Evolutionary conservation across 1,140 invertebrate genomes (phyloP), one percentile per base, ranked within the genome.

Genomic region (Idris sp.): DNA sequence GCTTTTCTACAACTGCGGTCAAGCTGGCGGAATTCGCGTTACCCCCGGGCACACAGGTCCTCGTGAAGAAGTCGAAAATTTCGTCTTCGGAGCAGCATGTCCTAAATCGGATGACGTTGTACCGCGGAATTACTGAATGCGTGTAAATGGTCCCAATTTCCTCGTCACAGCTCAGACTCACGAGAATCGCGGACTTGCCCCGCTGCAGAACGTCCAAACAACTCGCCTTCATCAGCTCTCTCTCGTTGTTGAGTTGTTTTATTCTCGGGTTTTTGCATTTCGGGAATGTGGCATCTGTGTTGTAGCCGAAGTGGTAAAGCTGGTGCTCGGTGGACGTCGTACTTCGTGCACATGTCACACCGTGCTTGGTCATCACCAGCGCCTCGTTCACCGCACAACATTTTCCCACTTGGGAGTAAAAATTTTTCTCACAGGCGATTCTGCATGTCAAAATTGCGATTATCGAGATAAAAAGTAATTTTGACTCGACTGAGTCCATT

Each of bases 61-160:
- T 62, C 8, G 8, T 62, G 0, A 26, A 10, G 11, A 15, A 72
- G 18, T 72, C 51, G n/a, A 62, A 72, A 40, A 19, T 13, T 15
- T 62, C 48, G 8, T 62, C 43, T 1, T 35, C 18, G 7, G 35
- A 8, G 10, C 68, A 72, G 26, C 68, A 72, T 7, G 68, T 72
- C n/a, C 68, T 31, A 9, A 72, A n/a, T 43, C 43, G 14, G 28
- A 41, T 19, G 5, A 71, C 9, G 18, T 49, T 15, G 0, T 0
- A 0, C 1, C 10, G 7, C 8, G 51, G 53, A 13, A 35, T 11
- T 0, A 51, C 8, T 0, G 41, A 10, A 4, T 56, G 2, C 3
- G 33, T 25, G 25, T 10, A 14, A 2, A 4, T 7, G 0, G 0
- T 26, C 2, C 1, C 26, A 0, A 3, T 9, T 8, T 56, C 46